Conservation (phyloP, 2,113 vertebrate genomes). For the Prochilodus magdalenae region DNA sequence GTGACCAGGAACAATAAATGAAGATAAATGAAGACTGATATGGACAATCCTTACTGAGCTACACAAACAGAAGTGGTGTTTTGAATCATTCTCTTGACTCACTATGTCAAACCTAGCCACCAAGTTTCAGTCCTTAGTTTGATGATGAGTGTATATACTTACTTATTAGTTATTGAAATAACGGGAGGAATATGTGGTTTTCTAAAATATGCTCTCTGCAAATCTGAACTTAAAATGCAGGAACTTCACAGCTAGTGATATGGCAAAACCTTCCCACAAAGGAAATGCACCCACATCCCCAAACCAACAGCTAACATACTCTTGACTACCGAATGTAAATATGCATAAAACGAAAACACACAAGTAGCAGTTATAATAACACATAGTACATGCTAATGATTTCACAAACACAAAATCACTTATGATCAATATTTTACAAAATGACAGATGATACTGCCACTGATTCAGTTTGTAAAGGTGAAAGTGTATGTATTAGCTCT, state of each 20-base stretch:
- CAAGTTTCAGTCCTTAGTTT: too few species aligned
- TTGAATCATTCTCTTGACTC: too few species aligned
- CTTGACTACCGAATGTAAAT: not conserved
- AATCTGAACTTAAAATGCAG: not conserved
- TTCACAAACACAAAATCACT: not conserved
- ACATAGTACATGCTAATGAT: not conserved
- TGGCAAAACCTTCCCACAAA: too few species aligned
- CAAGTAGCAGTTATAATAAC: not conserved
- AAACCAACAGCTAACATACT: not conserved
- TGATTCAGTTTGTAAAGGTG: not conserved
- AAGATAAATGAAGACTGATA: too few species aligned
- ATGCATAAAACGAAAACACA: not conserved
- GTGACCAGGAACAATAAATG: too few species aligned
- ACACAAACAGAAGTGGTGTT: too few species aligned
- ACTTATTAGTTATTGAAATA: too few species aligned
- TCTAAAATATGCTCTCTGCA: not conserved
- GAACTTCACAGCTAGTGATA: not conserved
- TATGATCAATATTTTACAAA: not conserved
- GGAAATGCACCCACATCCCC: not conserved
- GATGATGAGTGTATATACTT: too few species aligned
- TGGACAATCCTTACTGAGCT: too few species aligned
- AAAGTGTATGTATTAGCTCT: not conserved
- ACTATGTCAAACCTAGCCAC: too few species aligned
- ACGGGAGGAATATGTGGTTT: too few species aligned
- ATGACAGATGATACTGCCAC: not conserved